phyloP scores from a whole-genome alignment of 1,140 invertebrate genomes.

The Halictus rubicundus region DNA sequence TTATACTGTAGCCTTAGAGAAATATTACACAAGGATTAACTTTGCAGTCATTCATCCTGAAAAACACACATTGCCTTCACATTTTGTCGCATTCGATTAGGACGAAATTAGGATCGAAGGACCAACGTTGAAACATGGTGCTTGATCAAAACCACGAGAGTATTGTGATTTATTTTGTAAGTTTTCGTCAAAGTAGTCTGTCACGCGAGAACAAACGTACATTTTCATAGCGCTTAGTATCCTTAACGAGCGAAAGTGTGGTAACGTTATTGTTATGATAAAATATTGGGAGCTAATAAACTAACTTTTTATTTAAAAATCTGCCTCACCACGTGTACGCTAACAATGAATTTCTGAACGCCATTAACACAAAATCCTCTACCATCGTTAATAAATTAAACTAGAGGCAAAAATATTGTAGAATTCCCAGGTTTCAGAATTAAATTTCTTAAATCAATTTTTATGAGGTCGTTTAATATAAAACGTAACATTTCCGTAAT shows the following conservation, averaged over 20 bases:
- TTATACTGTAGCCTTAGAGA: constrained; percentile 14
- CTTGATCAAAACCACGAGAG: constrained; percentile 16
- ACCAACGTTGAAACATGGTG: background rate
- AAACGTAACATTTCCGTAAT: no score
- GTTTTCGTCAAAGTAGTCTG: background rate
- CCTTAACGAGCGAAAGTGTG: constrained; percentile 12
- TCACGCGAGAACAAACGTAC: background rate
- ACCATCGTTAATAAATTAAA: background rate
- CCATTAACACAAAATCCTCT: background rate
- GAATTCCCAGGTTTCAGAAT: no score
- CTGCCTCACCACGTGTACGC: background rate
- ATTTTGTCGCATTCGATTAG: background rate
- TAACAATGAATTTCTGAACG: background rate
- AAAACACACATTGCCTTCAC: background rate
- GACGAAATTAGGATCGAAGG: background rate
- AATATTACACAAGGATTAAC: background rate
- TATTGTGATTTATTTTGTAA: constrained; percentile 46
- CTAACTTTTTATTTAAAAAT: constrained; percentile 38
- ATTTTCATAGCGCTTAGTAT: constrained; percentile 32
- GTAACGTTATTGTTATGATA: constrained; percentile 36
- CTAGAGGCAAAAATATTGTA: no score
- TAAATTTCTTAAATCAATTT: no score
- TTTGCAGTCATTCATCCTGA: background rate
- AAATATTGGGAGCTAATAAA: constrained; percentile 33
- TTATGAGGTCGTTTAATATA: no score